These are phyloP conservation scores for Halcyon smyrnensis DNA, from an alignment of 2,797 vertebrate species.

Conservation along the genomic window DNA sequence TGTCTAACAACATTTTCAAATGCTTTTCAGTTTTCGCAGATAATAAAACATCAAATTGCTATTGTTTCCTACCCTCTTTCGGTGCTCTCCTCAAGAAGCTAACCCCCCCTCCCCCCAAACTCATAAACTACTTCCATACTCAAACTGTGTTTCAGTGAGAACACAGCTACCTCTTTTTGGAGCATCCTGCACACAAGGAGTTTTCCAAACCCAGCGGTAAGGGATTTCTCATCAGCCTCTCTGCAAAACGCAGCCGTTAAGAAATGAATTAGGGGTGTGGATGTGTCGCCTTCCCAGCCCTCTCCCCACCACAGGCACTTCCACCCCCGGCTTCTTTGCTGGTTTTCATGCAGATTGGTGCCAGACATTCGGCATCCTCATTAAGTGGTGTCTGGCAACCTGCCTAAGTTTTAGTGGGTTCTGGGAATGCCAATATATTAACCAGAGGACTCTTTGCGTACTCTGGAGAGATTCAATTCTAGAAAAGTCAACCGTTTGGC, in stretches of 20 bases:
- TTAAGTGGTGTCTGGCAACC: constrained; percentile 81
- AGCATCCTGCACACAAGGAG: not conserved
- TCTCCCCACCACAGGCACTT: not conserved
- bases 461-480: constrained; percentile 76
- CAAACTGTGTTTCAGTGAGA: not conserved
- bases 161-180: not conserved
- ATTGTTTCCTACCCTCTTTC: not conserved
- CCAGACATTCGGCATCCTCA: constrained; percentile 80
- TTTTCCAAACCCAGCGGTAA: not conserved
- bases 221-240: constrained; percentile 25
- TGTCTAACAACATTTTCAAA: constrained; percentile 66
- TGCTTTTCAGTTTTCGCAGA: constrained; percentile 55
- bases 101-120: not conserved
- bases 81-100: not conserved
- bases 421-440: constrained; percentile 84
- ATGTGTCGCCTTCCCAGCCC: constrained; percentile 18
- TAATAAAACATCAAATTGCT: constrained; percentile 11
- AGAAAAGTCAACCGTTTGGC: constrained; percentile 81
- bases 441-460: constrained; percentile 78
- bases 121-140: not conserved
- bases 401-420: constrained; percentile 79
- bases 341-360: constrained; percentile 72
- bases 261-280: constrained; percentile 73
- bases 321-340: constrained; percentile 64
- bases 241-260: constrained; percentile 68